Base-by-base conservation (phyloP, 1,140 invertebrate genomes). In the Parapsyche elsis region DNA sequence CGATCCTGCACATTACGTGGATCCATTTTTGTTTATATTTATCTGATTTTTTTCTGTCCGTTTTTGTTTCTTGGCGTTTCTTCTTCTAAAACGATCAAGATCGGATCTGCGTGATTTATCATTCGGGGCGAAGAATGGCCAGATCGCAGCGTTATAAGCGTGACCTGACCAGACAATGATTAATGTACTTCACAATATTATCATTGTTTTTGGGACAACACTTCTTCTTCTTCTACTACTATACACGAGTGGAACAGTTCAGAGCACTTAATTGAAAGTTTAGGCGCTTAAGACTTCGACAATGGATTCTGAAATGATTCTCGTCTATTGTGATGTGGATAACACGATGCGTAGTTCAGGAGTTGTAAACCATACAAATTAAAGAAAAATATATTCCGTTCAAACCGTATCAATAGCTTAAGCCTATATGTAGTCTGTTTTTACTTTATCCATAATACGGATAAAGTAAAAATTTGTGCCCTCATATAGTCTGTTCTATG, bases 51-150 rank as follows among this genome's bases (percentile, higher is more conserved):
- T 75, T 75, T 75, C 16, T 24, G 44, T 49, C 49, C 19, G 26
- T 21, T 61, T 61, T 61, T 2, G 9, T 23, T 9, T 9, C 59
- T 67, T 26, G 12, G 19, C 26, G 64, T 23, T 46, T 73, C 45
- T 73, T 21, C 38, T 53, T 77, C 75, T 16, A 77, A 61, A 67
- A 19, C 57, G 75, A 77, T 77, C 75, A 30, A 77, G 75, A 77
- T 77, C 57, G 9, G 75, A 77, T 77, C 75, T 77, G 19, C 24
- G 75, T 77, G 75, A 77, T 77, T 77, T 77, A 77, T 77, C 75
- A 53, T 57, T 64, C 75, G 75, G 12, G 38, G 45, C 53, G 59
- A 53, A 64, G 75, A 76, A 76, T 76, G 74, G 30, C 45, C 44
- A 49, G 49, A 76, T 75, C 71, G 71, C 71, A 53, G 71, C 19